These are phyloP conservation scores for Ceratina australensis DNA, from an alignment of 1,140 invertebrate species.

Conservation along the genomic window DNA sequence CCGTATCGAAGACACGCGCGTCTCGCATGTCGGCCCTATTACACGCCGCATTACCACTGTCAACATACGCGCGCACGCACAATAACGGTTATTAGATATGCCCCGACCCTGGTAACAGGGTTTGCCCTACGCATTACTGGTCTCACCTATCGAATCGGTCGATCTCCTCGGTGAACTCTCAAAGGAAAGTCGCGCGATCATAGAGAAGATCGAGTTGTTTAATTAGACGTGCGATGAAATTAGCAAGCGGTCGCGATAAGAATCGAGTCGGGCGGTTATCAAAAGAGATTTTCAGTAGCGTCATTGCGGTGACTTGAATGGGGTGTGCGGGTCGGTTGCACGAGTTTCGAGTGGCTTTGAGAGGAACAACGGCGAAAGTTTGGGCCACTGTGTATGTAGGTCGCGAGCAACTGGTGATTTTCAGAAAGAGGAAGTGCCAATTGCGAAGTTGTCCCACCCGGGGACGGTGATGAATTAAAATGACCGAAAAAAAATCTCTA, in stretches of 20 bases:
- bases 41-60: constrained; percentile 64
- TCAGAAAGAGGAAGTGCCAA: not conserved
- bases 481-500: not conserved
- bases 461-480: not conserved
- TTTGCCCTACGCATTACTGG: constrained; percentile 58
- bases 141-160: constrained; percentile 44
- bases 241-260: no score
- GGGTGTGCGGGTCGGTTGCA: not conserved
- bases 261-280: not conserved
- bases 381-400: not conserved
- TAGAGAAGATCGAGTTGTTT: no score
- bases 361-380: constrained; percentile 25
- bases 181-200: no score
- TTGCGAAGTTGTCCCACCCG: no score
- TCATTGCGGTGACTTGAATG: not conserved
- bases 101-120: constrained; percentile 43
- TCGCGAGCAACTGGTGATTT: constrained; percentile 25
- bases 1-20: constrained; percentile 42
- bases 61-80: constrained; percentile 60
- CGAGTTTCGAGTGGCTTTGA: constrained; percentile 10
- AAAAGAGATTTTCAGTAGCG: constrained; percentile 23
- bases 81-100: constrained; percentile 67
- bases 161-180: constrained; percentile 1
- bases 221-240: no score
- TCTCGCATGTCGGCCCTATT: constrained; percentile 58